Base-by-base conservation (phyloP, 35 echinoderm and acorn worm species). In the Apostichopus japonicus region DNA sequence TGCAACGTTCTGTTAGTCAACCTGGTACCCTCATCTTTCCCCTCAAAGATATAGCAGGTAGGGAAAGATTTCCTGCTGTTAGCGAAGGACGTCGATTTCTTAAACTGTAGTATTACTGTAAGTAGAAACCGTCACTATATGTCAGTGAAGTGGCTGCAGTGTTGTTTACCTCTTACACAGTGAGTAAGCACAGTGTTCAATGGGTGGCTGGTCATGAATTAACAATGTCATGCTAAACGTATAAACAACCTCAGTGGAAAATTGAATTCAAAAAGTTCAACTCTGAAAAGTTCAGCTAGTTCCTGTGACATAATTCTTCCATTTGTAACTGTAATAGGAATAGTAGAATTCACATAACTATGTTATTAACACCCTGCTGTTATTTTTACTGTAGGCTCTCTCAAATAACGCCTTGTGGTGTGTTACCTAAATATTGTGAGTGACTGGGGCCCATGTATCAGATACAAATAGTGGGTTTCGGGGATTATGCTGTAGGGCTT, bases 1-100 rank as follows among this genome's bases (percentile, higher is more conserved):
- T 24, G 14, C 71, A 19, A 14, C 22, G 17, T 75, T 6, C 1
- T n/a, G 6, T 14, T n/a, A 75, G 71, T 75, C 10, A 75, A 75
- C 71, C 71, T 75, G 71, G 71, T 75, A 75, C 71, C 71, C 70
- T 23, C 71, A 75, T 75, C 71, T 75, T 75, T 7, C 71, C 17
- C 7, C 8, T 75, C 15, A 19, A 75, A 75, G n/a, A 75, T n/a
- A 24, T 21, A 19, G 71, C 71, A 75, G 71, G 71, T 75, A 75
- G 2, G 17, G n/a, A 23, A 75, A 44, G 2, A 1, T 44, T 44
- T 44, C 33, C 33, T 44, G 33, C 33, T 44, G 33, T 44, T 44
- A 44, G 33, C 33, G 2, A 44, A 44, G 33, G 33, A 44, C 2
- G 33, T 44, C 33, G 63, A 67, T 19, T 19, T 67, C 63, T 67